Evolutionary conservation across 2,888 invertebrate species (phyloP).

Genomic region (Smittia aterrima): DNA sequence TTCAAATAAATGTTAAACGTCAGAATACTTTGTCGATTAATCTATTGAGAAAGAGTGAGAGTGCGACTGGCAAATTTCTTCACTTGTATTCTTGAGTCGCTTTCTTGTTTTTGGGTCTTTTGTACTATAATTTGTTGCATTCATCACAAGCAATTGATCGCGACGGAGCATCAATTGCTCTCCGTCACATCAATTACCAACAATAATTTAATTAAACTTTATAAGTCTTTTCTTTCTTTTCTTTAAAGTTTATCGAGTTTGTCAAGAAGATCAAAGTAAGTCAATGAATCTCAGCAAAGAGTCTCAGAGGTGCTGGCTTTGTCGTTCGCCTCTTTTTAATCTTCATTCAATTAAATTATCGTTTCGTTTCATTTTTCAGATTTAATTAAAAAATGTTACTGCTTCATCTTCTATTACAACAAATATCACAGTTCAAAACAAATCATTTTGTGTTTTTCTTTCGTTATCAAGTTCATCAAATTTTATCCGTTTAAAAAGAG

Average conservation of each 20-base stretch:
- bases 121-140: slow-evolving; percentile 38
- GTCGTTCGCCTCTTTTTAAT: neutral
- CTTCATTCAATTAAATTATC: slow-evolving; percentile 30
- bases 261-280: neutral
- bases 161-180: neutral
- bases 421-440: slow-evolving; percentile 41
- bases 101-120: slow-evolving; percentile 28
- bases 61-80: neutral
- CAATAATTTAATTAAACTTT: slow-evolving; percentile 21
- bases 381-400: slow-evolving; percentile 18
- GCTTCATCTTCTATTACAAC: slow-evolving; percentile 30
- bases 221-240: slow-evolving; percentile 13
- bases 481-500: neutral
- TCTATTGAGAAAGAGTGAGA: slow-evolving; percentile 7
- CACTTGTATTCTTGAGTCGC: no score
- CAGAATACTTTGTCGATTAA: neutral
- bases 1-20: neutral
- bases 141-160: slow-evolving; percentile 17
- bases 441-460: neutral
- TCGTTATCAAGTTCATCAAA: neutral
- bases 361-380: slow-evolving; percentile 24
- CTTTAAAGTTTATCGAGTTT: slow-evolving; percentile 9
- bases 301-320: neutral
- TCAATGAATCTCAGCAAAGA: no score
- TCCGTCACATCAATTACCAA: slow-evolving; percentile 14